Conservation (phyloP, 2,888 invertebrate species). For the Tuberolachnus salignus region DNA sequence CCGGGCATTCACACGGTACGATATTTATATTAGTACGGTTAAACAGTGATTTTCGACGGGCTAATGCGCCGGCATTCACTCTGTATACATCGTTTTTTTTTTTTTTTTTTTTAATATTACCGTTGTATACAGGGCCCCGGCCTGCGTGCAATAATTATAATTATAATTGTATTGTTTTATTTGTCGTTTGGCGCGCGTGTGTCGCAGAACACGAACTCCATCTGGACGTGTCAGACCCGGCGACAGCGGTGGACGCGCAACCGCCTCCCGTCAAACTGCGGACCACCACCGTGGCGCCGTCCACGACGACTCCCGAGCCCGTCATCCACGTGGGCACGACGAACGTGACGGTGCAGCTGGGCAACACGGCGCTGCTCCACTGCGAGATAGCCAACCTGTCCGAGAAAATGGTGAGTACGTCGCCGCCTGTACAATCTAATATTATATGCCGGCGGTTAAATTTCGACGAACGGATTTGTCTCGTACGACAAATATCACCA, state of each 20-base stretch:
- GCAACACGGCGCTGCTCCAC: conserved; percentile 59
- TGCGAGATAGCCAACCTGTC: conserved; percentile 59
- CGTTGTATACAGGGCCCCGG: too few species aligned
- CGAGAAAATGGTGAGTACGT: conserved; percentile 58
- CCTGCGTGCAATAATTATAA: too few species aligned
- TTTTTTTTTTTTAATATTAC: too few species aligned
- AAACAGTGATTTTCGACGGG: too few species aligned
- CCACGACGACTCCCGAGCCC: conserved; percentile 54
- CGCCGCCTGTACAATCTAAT: too few species aligned
- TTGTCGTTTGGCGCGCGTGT: background rate
- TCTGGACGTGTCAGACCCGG: conserved; percentile 37
- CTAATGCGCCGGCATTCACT: too few species aligned
- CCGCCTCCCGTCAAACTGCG: conserved; percentile 28
- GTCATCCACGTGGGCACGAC: conserved; percentile 58
- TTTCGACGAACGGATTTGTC: too few species aligned
- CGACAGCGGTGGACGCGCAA: background rate
- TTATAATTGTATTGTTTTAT: background rate
- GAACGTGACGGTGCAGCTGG: conserved; percentile 58
- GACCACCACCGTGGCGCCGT: conserved; percentile 32
- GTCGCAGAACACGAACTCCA: conserved; percentile 36
- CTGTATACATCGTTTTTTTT: too few species aligned
- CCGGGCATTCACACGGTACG: too few species aligned
- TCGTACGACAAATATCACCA: too few species aligned
- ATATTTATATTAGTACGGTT: too few species aligned
- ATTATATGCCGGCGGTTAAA: too few species aligned